Percentiles rank a stretch among this genome's conserved stretches.
These are phyloP conservation scores for Rugalucina vietnamica DNA, from an alignment of 2,888 invertebrate genomes.

Conservation along the genomic window DNA sequence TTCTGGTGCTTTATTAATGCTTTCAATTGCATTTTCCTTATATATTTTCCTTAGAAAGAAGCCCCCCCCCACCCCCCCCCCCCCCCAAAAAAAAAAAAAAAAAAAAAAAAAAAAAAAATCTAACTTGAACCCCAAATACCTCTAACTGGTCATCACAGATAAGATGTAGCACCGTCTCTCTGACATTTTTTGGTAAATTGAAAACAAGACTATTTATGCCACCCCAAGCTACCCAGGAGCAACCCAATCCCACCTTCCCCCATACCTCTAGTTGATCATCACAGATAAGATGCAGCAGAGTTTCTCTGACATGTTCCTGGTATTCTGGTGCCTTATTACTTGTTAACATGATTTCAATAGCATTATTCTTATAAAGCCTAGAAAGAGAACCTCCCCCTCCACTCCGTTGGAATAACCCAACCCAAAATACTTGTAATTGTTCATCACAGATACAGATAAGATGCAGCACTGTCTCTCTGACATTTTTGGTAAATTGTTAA, in stretches of 20 bases:
- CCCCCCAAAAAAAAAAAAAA: too few species aligned
- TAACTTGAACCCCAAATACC: slow-evolving; percentile 72
- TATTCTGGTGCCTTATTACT: slow-evolving; percentile 49
- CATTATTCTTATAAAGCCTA: too few species aligned
- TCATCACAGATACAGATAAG: neutral
- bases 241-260: too few species aligned
- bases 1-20: slow-evolving; percentile 36
- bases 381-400: too few species aligned
- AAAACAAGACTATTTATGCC: too few species aligned
- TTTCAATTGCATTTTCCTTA: neutral
- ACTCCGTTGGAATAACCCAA: neutral
- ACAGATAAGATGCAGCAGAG: slow-evolving; percentile 86
- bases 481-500: too few species aligned
- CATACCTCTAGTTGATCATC: slow-evolving; percentile 83
- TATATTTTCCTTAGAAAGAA: too few species aligned
- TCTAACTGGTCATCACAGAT: slow-evolving; percentile 83
- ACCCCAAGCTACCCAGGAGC: too few species aligned
- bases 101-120: too few species aligned
- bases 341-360: neutral
- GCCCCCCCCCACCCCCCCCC: too few species aligned
- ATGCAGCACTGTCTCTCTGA: neutral
- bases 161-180: slow-evolving; percentile 86
- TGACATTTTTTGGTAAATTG: too few species aligned
- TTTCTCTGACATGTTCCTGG: slow-evolving; percentile 79
- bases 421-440: neutral